Conservation (phyloP, 2,888 invertebrate species). For the Scaptomyza reducta region DNA sequence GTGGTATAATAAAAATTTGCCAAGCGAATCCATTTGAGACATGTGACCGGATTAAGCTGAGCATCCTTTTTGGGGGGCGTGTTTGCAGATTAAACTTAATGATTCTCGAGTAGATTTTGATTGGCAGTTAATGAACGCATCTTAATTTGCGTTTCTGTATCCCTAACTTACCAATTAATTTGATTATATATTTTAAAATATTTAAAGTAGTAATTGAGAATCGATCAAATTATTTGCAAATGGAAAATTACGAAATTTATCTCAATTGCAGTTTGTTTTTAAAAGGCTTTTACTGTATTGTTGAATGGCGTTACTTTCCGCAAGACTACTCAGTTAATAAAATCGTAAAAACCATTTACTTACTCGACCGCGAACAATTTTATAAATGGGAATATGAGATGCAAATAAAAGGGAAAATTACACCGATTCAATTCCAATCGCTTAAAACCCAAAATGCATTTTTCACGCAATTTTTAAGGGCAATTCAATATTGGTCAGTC, state of each 20-base stretch:
- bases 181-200: too few relatives aligned
- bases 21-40: conserved; percentile 26
- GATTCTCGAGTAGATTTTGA: conserved; percentile 10
- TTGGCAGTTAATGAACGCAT: not conserved
- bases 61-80: not conserved
- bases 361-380: conserved; percentile 13
- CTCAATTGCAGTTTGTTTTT: not conserved
- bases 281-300: not conserved
- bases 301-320: not conserved
- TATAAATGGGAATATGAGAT: conserved; percentile 11
- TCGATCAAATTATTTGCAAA: not conserved
- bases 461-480: conserved; percentile 37
- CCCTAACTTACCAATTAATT: too few relatives aligned
- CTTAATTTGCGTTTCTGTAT: not conserved
- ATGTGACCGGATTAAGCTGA: conserved; percentile 16
- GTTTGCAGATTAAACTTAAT: conserved; percentile 27
- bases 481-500: conserved; percentile 37
- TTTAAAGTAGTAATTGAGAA: not conserved
- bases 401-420: conserved; percentile 23
- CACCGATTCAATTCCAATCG: conserved; percentile 33
- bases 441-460: conserved; percentile 43
- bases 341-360: conserved; percentile 10
- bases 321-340: conserved; percentile 9
- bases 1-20: conserved; percentile 14
- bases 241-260: not conserved